Percentiles rank a stretch among this genome's conserved stretches.
phyloP scores from a whole-genome alignment of 2,797 vertebrate genomes.

The Sitta carolinensis region DNA sequence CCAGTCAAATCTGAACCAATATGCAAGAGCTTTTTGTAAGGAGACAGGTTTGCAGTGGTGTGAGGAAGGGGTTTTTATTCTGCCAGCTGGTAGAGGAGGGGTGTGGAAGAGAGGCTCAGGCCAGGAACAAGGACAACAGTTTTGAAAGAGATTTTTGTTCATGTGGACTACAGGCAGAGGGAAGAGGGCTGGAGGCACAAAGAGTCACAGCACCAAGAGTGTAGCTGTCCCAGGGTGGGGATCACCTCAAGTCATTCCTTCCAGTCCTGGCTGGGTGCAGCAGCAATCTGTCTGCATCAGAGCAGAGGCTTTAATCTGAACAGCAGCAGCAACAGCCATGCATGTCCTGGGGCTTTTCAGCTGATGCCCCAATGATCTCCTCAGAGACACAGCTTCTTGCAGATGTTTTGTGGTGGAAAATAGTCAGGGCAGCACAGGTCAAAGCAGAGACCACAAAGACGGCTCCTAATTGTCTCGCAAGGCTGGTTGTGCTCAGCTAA shows the following conservation, averaged over 20 bases:
- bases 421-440: background rate
- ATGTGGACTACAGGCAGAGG: background rate
- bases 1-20: background rate
- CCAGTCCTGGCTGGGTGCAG: rapidly evolving
- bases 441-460: background rate
- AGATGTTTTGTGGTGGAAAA: background rate
- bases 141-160: background rate
- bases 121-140: background rate
- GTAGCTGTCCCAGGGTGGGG: background rate
- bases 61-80: background rate
- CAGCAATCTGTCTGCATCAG: background rate
- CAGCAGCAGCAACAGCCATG: background rate
- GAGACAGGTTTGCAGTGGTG: background rate
- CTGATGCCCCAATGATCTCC: background rate
- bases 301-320: background rate
- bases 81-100: background rate
- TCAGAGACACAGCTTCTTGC: background rate
- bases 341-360: background rate
- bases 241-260: background rate
- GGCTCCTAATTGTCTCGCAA: background rate
- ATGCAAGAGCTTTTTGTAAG: background rate
- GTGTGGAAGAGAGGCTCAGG: background rate
- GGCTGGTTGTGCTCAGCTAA: background rate
- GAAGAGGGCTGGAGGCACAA: background rate
- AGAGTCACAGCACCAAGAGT: background rate